Conservation (phyloP, 2,113 vertebrate genomes). For the Caloenas nicobarica region DNA sequence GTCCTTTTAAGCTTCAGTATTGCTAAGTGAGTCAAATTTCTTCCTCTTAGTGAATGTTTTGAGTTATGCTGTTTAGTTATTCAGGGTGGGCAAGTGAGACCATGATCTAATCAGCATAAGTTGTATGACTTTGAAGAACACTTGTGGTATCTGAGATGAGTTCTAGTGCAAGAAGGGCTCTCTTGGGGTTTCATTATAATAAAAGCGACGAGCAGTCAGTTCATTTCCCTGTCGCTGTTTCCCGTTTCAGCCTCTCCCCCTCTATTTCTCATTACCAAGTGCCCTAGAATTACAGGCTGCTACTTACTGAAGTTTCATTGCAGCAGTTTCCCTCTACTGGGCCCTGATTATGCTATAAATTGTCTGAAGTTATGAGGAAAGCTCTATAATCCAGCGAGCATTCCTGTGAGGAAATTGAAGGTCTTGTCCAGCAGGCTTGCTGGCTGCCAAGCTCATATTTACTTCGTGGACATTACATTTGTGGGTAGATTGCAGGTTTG, state of each 20-base stretch:
- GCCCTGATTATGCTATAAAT: not conserved
- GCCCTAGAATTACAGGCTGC: not conserved
- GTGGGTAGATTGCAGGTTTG: not conserved
- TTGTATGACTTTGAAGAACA: not conserved
- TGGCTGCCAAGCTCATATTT: not conserved
- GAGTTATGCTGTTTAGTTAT: not conserved
- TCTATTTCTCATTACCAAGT: not conserved
- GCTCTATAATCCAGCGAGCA: slow-evolving; percentile 14
- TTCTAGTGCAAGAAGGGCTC: not conserved
- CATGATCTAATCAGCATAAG: not conserved
- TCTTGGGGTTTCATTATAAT: not conserved
- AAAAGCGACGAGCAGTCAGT: not conserved
- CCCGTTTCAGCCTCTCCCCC: not conserved
- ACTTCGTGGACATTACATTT: not conserved
- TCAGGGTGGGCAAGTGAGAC: not conserved
- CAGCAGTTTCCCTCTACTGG: not conserved
- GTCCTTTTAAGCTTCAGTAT: not conserved
- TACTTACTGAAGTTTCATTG: not conserved
- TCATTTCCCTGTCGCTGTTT: not conserved
- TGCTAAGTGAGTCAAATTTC: not conserved
- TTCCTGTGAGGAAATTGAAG: slow-evolving; percentile 18
- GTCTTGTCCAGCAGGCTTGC: not conserved
- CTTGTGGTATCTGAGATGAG: not conserved
- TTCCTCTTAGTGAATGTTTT: not conserved
- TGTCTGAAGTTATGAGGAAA: slow-evolving; percentile 9